phyloP scores from a whole-genome alignment of 1,140 invertebrate genomes.

The Meloidogyne exigua region DNA sequence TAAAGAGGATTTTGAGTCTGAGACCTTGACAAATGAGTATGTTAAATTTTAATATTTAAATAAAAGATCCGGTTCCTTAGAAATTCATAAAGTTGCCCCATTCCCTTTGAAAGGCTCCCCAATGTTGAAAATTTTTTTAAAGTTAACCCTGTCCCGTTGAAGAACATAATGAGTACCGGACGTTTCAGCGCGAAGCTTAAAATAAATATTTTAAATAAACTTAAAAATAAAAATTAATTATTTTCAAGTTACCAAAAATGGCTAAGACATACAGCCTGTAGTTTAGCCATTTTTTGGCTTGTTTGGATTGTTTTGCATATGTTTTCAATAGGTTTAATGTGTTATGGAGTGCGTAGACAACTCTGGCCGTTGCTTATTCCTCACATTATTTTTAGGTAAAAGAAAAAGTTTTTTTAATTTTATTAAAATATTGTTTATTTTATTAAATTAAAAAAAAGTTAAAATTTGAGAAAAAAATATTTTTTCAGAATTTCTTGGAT shows the following conservation, averaged over 20 bases:
- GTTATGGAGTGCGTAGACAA: conserved; percentile 41
- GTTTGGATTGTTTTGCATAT: conserved; percentile 41
- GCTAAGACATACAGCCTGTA: conserved; percentile 29
- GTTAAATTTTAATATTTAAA: background rate
- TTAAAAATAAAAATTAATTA: background rate
- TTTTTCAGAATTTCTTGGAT: conserved; percentile 19
- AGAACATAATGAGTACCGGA: no score
- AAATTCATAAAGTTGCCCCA: no score
- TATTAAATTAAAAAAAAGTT: background rate
- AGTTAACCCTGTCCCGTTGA: no score
- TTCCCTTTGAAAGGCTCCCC: no score
- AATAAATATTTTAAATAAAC: no score
- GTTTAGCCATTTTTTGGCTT: conserved; percentile 39
- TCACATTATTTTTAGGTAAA: conserved; percentile 45
- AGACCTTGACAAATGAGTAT: background rate
- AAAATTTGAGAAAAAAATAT: no score
- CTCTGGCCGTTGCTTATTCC: conserved; percentile 42
- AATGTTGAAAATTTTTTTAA: no score
- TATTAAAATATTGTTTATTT: background rate
- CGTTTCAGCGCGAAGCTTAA: no score
- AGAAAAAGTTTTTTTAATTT: no score
- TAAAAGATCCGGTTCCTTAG: no score
- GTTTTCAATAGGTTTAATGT: conserved; percentile 36
- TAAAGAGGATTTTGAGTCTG: background rate
- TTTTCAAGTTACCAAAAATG: conserved; percentile 18